Conservation (phyloP, 2,797 vertebrate species). For the Scyliorhinus canicula region DNA sequence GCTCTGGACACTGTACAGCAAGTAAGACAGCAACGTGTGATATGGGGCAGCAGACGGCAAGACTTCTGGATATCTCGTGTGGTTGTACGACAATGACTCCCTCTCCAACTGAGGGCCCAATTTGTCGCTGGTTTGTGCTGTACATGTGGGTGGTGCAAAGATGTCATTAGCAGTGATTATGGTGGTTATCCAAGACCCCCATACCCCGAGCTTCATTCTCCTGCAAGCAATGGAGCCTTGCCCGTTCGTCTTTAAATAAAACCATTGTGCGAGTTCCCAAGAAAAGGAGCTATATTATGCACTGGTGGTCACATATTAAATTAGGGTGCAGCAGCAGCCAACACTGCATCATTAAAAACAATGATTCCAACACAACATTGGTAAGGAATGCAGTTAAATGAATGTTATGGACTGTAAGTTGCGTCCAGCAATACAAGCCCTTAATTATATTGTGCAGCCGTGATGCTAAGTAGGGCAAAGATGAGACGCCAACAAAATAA, state of each 20-base stretch:
- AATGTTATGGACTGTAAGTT: neutral
- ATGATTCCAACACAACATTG: neutral
- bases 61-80: neutral
- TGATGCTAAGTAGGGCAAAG: neutral
- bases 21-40: neutral
- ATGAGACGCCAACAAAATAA: neutral
- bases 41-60: neutral
- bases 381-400: constrained; percentile 14
- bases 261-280: neutral
- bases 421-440: neutral
- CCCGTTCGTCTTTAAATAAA: neutral
- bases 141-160: neutral
- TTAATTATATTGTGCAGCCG: neutral
- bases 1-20: neutral
- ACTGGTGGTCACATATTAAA: neutral
- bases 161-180: neutral
- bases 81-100: neutral
- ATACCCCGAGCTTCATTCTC: neutral
- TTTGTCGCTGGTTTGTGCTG: neutral
- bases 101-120: neutral
- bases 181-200: neutral
- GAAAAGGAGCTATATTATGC: neutral
- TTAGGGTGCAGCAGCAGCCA: neutral
- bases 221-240: neutral
- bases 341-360: neutral